Percentiles rank a stretch among this genome's conserved stretches.
phyloP scores from a whole-genome alignment of 2,113 vertebrate genomes.

The Rhynchomys soricoides region DNA sequence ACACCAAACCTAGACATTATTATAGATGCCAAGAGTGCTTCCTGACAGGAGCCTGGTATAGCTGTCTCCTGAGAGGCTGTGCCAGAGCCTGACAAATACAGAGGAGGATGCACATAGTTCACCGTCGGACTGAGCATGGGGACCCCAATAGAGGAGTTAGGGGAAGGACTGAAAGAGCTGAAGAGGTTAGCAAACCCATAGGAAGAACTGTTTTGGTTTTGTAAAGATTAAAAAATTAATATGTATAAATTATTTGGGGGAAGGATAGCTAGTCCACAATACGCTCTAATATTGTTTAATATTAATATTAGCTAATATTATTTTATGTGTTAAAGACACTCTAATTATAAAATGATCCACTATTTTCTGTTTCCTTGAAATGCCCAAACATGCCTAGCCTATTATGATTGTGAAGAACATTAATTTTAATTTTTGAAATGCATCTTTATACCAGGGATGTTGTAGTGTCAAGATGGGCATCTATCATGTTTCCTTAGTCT shows the following conservation, averaged over 20 bases:
- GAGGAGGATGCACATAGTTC: no score
- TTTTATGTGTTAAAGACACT: neutral
- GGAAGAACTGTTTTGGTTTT: neutral
- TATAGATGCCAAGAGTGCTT: no score
- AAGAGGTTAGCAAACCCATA: no score
- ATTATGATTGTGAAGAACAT: neutral
- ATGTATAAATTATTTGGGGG: neutral
- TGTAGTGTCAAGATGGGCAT: neutral
- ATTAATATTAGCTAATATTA: neutral
- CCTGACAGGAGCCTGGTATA: no score
- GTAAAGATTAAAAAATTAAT: neutral
- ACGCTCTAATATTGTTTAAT: neutral
- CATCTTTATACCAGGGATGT: neutral
- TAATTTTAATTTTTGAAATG: neutral
- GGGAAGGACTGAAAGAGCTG: no score
- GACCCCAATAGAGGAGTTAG: no score
- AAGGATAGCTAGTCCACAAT: neutral
- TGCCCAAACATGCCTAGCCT: neutral
- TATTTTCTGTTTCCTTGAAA: neutral
- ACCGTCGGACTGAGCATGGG: no score
- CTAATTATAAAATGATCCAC: neutral
- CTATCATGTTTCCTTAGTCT: neutral
- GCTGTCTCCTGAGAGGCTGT: no score
- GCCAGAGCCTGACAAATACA: no score
- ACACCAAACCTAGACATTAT: no score